Evolutionary conservation across 92 coral and sea anemone species (phyloP), one percentile per base, ranked within the genome.

Genomic region (Isaurus tuberculatus): DNA sequence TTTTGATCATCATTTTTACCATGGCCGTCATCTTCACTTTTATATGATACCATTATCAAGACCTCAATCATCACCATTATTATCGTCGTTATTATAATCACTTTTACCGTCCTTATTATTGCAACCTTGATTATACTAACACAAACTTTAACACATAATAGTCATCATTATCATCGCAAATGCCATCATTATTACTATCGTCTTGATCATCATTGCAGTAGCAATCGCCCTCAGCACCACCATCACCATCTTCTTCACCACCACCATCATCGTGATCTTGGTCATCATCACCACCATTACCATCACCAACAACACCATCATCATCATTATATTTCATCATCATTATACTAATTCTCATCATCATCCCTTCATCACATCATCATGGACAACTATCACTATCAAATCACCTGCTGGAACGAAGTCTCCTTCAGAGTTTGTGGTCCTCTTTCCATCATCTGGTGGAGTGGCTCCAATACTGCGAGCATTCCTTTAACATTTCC

Each of bases 401-500:
- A 63, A 13, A 1, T 25, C 8, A 93, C 97, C 97, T 96, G 99
- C 65, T 92, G 92, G 75, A 96, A 96, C 14, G 99, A 93, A 11
- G 99, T 96, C 73, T 96, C 99, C 48, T 94, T 96, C 33, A 96
- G 91, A 0, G 99, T 96, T 88, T 96, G 99, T 2, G 99, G 98
- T n/a, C 98, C 98, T 87, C 98, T 84, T 66, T 95, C 98, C 98
- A 95, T 95, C 98, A 94, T 95, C 77, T 92, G 93, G 53, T 95
- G 98, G 15, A 95, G 92, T 10, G 98, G 98, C 55, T 95, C 98
- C 80, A 96, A 81, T 17, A 91, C 99, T 20, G 94, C 90, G 78
- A 96, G 88, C 99, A 96, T 96, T 16, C 99, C 99, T 72, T 96
- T 96, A 19, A 96, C 99, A 83, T 96, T 96, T 2, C 97, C 97